Evolutionary conservation across 1,140 invertebrate genomes (phyloP).

Genomic region (Micrasema longulum): DNA sequence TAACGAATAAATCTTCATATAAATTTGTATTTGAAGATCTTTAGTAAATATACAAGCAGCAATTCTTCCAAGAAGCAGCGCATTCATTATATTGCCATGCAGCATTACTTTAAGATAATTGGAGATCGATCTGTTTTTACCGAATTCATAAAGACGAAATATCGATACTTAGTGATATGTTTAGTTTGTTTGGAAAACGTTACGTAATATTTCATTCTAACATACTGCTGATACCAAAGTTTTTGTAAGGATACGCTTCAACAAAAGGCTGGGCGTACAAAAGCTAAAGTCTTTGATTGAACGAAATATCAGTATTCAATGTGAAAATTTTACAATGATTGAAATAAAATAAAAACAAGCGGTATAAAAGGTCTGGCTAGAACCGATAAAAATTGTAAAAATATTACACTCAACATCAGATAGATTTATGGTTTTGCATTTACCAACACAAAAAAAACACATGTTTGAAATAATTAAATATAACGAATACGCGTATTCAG

Average conservation of each 20-base stretch:
- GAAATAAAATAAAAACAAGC: neutral
- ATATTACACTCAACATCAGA: neutral
- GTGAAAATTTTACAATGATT: no score
- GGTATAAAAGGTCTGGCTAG: neutral
- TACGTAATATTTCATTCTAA: no score
- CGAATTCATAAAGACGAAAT: conserved; percentile 11
- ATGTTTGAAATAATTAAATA: no score
- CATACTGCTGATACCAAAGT: no score
- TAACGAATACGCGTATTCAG: no score
- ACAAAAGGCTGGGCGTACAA: no score
- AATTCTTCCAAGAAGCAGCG: conserved; percentile 14
- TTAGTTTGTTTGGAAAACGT: no score
- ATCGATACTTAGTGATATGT: conserved; percentile 26
- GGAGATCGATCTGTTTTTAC: conserved; percentile 1
- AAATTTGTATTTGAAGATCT: neutral
- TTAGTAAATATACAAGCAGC: neutral
- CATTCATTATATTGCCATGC: conserved; percentile 4
- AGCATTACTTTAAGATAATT: conserved; percentile 2
- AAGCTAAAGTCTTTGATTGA: no score
- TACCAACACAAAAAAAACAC: no score
- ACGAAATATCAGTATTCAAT: no score
- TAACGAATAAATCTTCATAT: conserved; percentile 28
- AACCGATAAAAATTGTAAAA: neutral
- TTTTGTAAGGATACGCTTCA: no score
- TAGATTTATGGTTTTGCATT: no score